Base-by-base conservation (phyloP, 2,113 vertebrate species). In the Pseudorasbora parva region DNA sequence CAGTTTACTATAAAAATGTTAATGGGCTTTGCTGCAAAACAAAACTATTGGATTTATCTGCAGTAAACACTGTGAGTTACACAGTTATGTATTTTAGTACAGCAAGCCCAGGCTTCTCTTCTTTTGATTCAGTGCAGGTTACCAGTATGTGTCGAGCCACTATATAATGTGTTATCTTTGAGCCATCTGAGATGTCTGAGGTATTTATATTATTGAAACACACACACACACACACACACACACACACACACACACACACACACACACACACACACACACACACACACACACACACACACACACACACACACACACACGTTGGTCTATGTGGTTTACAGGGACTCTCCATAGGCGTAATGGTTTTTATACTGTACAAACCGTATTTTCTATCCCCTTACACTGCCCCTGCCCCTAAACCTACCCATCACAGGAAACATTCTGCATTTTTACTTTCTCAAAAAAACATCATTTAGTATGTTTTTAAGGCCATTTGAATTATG, bases 1-100 rank as follows among this genome's bases (percentile, higher is more conserved):
- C 21, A 17, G 54, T 79, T 86, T 69, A 85, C 72, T 66, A 71
- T 86, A 82, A 84, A 82, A 82, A 85, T 89, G 79, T 60, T 87
- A 86, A 87, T 82, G 75, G 60, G 2, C 25, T 71, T 77, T 69
- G 12, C 23, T 41, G 14, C 37, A n/a, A 49, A 74, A 47, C 17
- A 33, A 68, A 75, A 69, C 54, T 75, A 68, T 15, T 69, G 25
- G 11, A 21, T 81, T 68, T 49, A 27, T 85, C 74, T 27, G 41
- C 27, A 15, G 60, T 72, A 60, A 51, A 76, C 51, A 49, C 71
- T 27, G 69, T 49, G 12, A 57, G 17, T 41, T 56, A 27, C 25
- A 45, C 25, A 41, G 14, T 33, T 49, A 17, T 33, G 25, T 54
- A 7, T 25, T 51, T 27, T 75, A 56, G 21, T 56, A 60, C 23